Base-by-base conservation (phyloP, 2,797 vertebrate species). In the Spondyliosoma cantharus region DNA sequence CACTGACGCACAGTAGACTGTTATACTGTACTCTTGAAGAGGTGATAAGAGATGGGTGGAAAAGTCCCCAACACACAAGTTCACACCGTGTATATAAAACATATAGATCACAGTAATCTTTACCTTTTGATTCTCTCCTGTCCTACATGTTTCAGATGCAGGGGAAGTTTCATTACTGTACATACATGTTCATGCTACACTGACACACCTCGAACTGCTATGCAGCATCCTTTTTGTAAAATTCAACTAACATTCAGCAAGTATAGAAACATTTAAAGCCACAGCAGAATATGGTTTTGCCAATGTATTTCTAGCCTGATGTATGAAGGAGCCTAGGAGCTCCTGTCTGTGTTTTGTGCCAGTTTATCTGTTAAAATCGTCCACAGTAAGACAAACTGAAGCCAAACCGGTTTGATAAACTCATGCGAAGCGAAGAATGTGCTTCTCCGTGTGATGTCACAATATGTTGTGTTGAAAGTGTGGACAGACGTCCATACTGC, bases 151-250 rank as follows among this genome's bases (percentile, higher is more conserved):
- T 72, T 81, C 74, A 68, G 71, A 68, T 27, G 13, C 73, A 61
- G 52, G 60, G 57, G 49, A 56, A 57, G 63, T 59, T 67, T 63
- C 61, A 65, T 81, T 78, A 59, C 43, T 89, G 85, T 93, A 90
- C 74, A 91, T 89, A 91, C 60, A 83, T 70, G 69, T 73, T 84
- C 61, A 52, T 72, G 78, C 83, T 86, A 74, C 78, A 75, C 82
- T 63, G 61, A 80, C 66, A 74, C 74, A 71, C 71, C 46, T 67
- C 52, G 54, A 86, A 73, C 62, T 48, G 75, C 89, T 89, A 84
- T 88, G 92, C 91, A 90, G 86, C 84, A 80, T 79, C 50, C 19
- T 78, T 80, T 89, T 81, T 69, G 61, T 80, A 59, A 85, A 56
- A 87, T 25, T 42, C 12, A 80, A 59, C 37, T 67, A 54, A 79